These are phyloP conservation scores for Zaprionus lachaisei DNA, from an alignment of 1,140 invertebrate species.

Conservation along the genomic window DNA sequence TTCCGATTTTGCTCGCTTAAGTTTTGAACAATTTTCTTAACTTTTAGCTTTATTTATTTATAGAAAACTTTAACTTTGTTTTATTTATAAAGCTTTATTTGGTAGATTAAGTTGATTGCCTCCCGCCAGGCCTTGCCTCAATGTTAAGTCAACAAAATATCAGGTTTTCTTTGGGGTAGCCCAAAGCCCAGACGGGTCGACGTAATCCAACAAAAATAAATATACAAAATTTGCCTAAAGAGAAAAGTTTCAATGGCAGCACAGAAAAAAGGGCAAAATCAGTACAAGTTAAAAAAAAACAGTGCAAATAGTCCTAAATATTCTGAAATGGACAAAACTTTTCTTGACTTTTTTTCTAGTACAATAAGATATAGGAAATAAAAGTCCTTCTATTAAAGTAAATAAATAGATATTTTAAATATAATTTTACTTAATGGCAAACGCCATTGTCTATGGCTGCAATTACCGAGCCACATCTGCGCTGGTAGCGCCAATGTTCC, in stretches of 20 bases:
- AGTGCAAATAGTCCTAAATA: slow-evolving; percentile 5
- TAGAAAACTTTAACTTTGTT: background rate
- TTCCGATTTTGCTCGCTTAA: background rate
- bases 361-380: background rate
- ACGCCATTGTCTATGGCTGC: background rate
- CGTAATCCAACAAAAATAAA: slow-evolving; percentile 67
- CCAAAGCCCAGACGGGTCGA: slow-evolving; percentile 37
- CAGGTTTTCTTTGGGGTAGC: slow-evolving; percentile 6
- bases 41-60: background rate
- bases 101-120: slow-evolving; percentile 48
- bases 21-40: slow-evolving; percentile 10
- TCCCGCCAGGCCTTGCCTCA: background rate
- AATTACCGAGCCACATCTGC: background rate
- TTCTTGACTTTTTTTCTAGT: background rate
- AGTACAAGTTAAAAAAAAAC: slow-evolving; percentile 10
- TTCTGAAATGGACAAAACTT: background rate
- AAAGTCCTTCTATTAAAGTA: too few species aligned
- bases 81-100: slow-evolving; percentile 22
- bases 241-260: slow-evolving; percentile 70
- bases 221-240: slow-evolving; percentile 27
- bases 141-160: slow-evolving; percentile 47
- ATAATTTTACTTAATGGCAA: background rate
- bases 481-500: slow-evolving; percentile 16
- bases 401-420: background rate
- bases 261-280: slow-evolving; percentile 40